Evolutionary conservation across 2,113 vertebrate species (phyloP), one percentile per base, ranked within the genome.

Genomic region (Labeo catla): DNA sequence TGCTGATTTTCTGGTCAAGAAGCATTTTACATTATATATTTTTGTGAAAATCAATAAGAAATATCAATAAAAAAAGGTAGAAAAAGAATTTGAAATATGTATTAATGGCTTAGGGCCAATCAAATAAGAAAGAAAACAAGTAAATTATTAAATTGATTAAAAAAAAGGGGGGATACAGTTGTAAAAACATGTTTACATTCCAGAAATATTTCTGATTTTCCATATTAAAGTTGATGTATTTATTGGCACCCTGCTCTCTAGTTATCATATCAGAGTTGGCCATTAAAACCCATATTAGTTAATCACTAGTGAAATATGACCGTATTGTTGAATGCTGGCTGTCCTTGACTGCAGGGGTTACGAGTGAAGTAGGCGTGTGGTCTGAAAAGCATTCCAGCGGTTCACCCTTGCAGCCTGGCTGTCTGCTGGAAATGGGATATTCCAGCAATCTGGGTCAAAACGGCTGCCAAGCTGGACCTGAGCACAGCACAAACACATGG

Each of bases 321-420:
- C 6, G 50, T 45, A 9, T 84, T 84, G 16, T 57, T 59, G 21
- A 61, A n/a, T 34, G 23, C 76, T 52, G 49, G 34, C 52, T 5
- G 49, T 28, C 65, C 12, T 36, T 85, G 80, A 81, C 79, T 59
- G 47, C 82, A 52, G 70, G 84, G 84, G 76, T 76, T 65, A 72
- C 34, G 28, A 54, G 76, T 57, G 52, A 82, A 74, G 52, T 34
- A 73, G 47, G 52, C 50, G 79, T 88, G 89, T 57, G 84, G 90
- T 90, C 82, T 85, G 83, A 86, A 76, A 84, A 52, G 85, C 92
- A 92, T 94, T 92, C 92, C 90, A 86, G 61, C 90, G 91, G 92
- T 90, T 90, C 86, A 61, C 87, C 82, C 83, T 85, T 84, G 91
- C 84, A 91, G 91, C 89, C 91, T 85, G 77, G 39, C 81, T 84